Evolutionary conservation across 2,888 invertebrate species (phyloP), one percentile per base, ranked within the genome.

Genomic region (Drosophila macrospina): DNA sequence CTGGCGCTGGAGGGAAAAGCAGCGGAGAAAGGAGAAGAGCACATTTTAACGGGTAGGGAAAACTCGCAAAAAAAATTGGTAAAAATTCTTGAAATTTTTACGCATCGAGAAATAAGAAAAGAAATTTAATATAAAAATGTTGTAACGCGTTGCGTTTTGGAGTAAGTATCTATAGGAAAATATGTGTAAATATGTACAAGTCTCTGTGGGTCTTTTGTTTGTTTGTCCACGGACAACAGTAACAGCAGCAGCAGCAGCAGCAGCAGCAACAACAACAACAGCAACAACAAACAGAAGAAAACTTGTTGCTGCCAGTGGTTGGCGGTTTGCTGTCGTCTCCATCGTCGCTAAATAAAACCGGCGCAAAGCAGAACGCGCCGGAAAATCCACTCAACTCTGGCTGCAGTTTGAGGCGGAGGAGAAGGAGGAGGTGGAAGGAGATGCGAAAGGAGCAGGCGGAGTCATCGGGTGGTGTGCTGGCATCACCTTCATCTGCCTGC

Each of bases 301-400:
- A 86, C 74, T 86, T 81, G 86, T 80, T 86, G 81, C 84, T 80
- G 78, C 45, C 64, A 56, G 74, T 67, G 67, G 62, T 59, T 73
- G 74, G 54, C 62, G 61, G 60, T 69, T 59, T 51, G 57, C 24
- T 56, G 64, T 69, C 63, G 75, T 74, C 71, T 76, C 70, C 54
- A 54, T 44, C 30, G 56, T 7, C 54, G 30, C 52, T 45, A 26
- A 37, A 52, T 36, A 57, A 74, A 86, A 86, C 74, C 72, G 73
- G 74, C 77, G 69, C 70, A 72, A 86, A 72, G 75, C 86, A 83
- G 83, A 88, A 88, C 64, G 67, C 74, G 55, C 63, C 87, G 78
- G 87, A 88, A 88, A 88, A 80, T 73, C 74, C 78, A 73, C 71
- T 76, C 70, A 50, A 64, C 37, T 57, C 50, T 62, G 52, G 55